These are phyloP conservation scores for Drosophila eugracilis DNA, from an alignment of 1,140 invertebrate genomes.

Conservation along the genomic window DNA sequence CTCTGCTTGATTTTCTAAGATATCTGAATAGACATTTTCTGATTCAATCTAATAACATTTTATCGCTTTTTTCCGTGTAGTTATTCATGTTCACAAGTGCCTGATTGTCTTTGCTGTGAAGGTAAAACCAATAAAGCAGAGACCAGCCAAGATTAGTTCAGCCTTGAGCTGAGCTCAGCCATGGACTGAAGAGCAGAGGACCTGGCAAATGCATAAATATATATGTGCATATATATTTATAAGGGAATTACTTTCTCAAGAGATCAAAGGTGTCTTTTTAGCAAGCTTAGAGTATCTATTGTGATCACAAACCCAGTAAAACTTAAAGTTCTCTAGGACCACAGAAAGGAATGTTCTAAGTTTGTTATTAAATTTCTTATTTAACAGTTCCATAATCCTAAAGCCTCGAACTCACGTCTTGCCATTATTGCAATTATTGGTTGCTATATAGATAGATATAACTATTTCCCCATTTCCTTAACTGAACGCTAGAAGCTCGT, in stretches of 20 bases:
- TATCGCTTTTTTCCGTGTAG: constrained; percentile 9
- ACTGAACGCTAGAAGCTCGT: constrained; percentile 6
- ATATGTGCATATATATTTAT: not conserved
- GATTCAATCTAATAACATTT: not conserved
- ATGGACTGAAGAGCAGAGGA: constrained; percentile 23
- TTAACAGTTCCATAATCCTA: too few relatives aligned
- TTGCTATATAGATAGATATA: not conserved
- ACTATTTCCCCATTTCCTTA: constrained; percentile 36
- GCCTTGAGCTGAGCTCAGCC: constrained; percentile 20
- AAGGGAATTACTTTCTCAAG: not conserved
- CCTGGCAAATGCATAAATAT: not conserved
- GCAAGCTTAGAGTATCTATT: too few relatives aligned
- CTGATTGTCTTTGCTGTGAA: constrained; percentile 18
- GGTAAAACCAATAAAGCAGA: constrained; percentile 35
- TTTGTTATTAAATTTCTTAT: too few relatives aligned
- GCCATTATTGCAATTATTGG: constrained; percentile 4
- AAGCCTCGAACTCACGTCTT: too few relatives aligned
- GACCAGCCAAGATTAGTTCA: constrained; percentile 21
- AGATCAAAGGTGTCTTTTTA: too few relatives aligned
- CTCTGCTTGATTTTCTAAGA: too few relatives aligned
- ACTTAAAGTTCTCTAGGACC: too few relatives aligned
- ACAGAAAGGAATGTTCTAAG: too few relatives aligned
- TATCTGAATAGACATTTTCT: too few relatives aligned
- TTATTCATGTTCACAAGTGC: constrained; percentile 5
- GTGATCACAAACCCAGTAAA: too few relatives aligned